Base-by-base conservation (phyloP, 2,888 invertebrate species). In the Agriotes lineatus region DNA sequence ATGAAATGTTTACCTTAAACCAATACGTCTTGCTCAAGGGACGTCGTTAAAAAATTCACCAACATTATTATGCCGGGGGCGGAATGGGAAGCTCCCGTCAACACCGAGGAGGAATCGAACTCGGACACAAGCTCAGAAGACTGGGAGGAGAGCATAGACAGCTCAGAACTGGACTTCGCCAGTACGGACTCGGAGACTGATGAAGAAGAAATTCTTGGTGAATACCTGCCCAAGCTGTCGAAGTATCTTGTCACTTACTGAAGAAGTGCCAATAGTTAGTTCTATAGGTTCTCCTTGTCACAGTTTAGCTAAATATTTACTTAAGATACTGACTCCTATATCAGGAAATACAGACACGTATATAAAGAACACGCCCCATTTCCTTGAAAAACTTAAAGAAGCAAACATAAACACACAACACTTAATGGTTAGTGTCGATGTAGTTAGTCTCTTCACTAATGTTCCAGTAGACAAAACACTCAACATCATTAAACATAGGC, bases 101-200 rank as follows among this genome's bases (percentile, higher is more conserved):
- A 48, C 39, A 22, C 22, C 12, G 64, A 56, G 6, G 66, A 67
- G 1, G 67, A 70, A 19, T 70, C 70, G 4, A 80, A 80, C 65
- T 78, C 78, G 6, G 81, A 80, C 64, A 75, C 78, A 6, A 77
- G 75, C 52, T 79, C 79, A 18, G 78, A 79, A 50, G 81, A 82
- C 60, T 82, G 82, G 82, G 82, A 82, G 61, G 78, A 80, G 54
- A 82, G 82, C 70, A 76, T 82, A n/a, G 78, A 78, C 52, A 82
- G 82, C 70, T 80, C 81, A 5, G 82, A 83, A 70, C 74, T 83
- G 30, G 81, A 82, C 72, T 79, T 80, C 72, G 77, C 77, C 5
- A 76, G 72, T n/a, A 77, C 80, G 14, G 80, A 80, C 52, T 78
- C 79, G 18, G 79, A 79, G 22, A 79, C 76, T 61, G 81, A 82